Conservation (phyloP, 2,797 vertebrate species). For the Pangasius macronema region DNA sequence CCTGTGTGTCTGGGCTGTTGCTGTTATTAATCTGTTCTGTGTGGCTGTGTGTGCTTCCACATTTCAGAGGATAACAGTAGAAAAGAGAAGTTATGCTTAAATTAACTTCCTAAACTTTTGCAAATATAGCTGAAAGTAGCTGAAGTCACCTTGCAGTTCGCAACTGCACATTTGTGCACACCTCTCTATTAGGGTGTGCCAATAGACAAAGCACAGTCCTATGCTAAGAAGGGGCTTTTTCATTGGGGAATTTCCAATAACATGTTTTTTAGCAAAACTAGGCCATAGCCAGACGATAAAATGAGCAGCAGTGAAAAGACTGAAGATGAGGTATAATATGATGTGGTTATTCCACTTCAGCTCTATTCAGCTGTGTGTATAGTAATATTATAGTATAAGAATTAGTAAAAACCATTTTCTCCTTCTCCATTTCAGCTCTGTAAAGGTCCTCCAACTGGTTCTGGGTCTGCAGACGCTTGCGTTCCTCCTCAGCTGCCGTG, state of each 20-base stretch:
- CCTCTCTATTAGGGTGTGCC: background rate
- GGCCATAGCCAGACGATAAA: background rate
- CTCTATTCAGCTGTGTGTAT: background rate
- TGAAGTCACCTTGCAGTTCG: slow-evolving; percentile 23
- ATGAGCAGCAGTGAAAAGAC: background rate
- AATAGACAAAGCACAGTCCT: background rate
- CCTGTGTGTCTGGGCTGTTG: background rate
- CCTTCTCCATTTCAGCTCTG: slow-evolving; percentile 88
- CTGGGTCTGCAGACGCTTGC: slow-evolving; percentile 87
- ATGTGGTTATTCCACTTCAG: background rate
- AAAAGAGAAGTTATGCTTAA: slow-evolving; percentile 51
- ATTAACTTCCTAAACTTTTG: slow-evolving; percentile 54
- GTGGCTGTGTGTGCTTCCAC: slow-evolving; percentile 26
- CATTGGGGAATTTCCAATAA: slow-evolving; percentile 18
- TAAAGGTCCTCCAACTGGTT: slow-evolving; percentile 90
- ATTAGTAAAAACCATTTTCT: slow-evolving; percentile 81
- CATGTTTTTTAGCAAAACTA: background rate
- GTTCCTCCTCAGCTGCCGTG: slow-evolving; percentile 87
- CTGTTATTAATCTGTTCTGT: background rate
- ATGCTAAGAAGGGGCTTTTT: background rate
- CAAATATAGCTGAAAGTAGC: slow-evolving; percentile 14
- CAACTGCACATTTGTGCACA: background rate
- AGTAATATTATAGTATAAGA: slow-evolving; percentile 2
- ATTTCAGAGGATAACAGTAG: slow-evolving; percentile 39
- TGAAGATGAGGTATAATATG: background rate